Evolutionary conservation across 1,140 invertebrate genomes (phyloP).

Genomic region (Lordiphosa stackelbergi): DNA sequence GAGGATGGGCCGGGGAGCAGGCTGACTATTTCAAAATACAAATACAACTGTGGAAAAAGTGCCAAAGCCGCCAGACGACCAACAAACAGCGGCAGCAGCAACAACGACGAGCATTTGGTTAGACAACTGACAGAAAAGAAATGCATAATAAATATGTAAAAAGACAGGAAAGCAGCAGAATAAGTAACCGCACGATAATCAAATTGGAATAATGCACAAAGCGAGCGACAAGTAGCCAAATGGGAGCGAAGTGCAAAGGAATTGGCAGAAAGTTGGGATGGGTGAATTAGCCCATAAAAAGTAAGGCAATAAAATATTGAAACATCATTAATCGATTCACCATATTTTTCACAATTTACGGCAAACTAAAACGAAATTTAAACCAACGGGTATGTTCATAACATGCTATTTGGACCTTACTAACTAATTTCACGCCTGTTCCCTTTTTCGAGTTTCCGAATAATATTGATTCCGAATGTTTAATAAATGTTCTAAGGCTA

Average conservation of each 20-base stretch:
- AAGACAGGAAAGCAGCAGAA: slow-evolving; percentile 3
- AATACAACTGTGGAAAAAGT: slow-evolving; percentile 31
- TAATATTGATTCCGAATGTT: too few species aligned
- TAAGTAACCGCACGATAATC: slow-evolving; percentile 43
- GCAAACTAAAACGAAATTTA: too few species aligned
- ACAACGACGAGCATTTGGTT: slow-evolving; percentile 41
- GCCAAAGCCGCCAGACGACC: slow-evolving; percentile 48
- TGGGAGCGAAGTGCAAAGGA: not conserved
- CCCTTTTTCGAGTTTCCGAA: too few species aligned
- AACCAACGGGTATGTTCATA: too few species aligned
- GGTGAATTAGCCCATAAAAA: slow-evolving; percentile 4
- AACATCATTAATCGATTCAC: not conserved
- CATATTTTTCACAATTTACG: too few species aligned
- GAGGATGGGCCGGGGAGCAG: slow-evolving; percentile 1
- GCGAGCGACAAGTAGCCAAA: slow-evolving; percentile 12
- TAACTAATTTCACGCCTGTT: too few species aligned
- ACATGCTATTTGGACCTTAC: too few species aligned
- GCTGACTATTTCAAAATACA: slow-evolving; percentile 20
- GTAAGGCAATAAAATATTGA: not conserved
- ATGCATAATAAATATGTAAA: slow-evolving; percentile 48
- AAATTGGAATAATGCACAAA: slow-evolving; percentile 46
- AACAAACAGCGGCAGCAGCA: slow-evolving; percentile 8
- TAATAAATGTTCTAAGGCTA: too few species aligned
- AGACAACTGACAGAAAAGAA: slow-evolving; percentile 36
- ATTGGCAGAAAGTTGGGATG: not conserved